Conservation (phyloP, 2,888 invertebrate species). For the Meloe dianella region DNA sequence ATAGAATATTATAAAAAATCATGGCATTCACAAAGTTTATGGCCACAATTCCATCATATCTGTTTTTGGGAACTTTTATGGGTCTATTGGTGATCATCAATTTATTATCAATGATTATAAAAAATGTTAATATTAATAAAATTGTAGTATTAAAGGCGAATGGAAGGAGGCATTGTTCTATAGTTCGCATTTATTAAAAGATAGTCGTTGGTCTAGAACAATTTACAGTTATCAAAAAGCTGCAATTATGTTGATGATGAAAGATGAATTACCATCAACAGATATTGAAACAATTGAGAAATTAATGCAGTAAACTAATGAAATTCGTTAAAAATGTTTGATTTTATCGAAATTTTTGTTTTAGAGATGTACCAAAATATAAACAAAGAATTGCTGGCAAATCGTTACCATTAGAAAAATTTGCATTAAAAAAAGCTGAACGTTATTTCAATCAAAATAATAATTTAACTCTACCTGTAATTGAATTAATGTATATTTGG, state of each 20-base stretch:
- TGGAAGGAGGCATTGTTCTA: slow-evolving; percentile 80
- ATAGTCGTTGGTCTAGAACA: slow-evolving; percentile 91
- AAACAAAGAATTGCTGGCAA: slow-evolving; percentile 95
- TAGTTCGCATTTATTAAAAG: slow-evolving; percentile 72
- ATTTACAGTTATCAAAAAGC: slow-evolving; percentile 92
- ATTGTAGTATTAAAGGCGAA: slow-evolving; percentile 68
- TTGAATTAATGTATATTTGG: slow-evolving; percentile 92
- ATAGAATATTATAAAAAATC: slow-evolving; percentile 80
- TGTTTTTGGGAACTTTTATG: slow-evolving; percentile 96
- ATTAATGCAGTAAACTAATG: slow-evolving; percentile 69
- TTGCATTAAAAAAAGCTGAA: slow-evolving; percentile 84
- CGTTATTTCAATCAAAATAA: slow-evolving; percentile 79
- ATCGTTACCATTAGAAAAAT: slow-evolving; percentile 96
- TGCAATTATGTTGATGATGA: slow-evolving; percentile 78
- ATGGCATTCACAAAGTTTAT: slow-evolving; percentile 80
- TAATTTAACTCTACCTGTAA: slow-evolving; percentile 77
- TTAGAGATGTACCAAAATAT: slow-evolving; percentile 77
- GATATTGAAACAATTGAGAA: slow-evolving; percentile 65
- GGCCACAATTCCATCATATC: slow-evolving; percentile 91
- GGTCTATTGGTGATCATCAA: slow-evolving; percentile 78
- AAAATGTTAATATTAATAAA: neutral
- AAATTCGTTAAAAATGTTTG: slow-evolving; percentile 8
- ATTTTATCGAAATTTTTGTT: slow-evolving; percentile 38
- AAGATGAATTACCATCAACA: slow-evolving; percentile 60
- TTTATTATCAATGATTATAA: slow-evolving; percentile 2